Conservation (phyloP, 2,113 vertebrate species). For the Datnioides undecimradiatus region DNA sequence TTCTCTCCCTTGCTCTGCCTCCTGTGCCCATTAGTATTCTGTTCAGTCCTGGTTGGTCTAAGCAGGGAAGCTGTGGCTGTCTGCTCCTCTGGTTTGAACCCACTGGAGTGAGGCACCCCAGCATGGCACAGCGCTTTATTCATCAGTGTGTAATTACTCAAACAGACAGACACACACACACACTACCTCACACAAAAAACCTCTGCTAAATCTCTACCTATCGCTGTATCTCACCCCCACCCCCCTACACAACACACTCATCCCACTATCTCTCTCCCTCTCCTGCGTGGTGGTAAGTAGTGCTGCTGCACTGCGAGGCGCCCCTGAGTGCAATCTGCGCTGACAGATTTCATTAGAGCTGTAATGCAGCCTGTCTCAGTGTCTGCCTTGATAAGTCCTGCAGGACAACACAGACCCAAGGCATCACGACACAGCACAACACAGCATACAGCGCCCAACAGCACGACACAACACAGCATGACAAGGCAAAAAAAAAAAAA, state of each 20-base stretch:
- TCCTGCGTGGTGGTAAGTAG: constrained; percentile 35
- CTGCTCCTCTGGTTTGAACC: constrained; percentile 67
- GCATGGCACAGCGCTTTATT: constrained; percentile 60
- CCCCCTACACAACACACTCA: too few species aligned
- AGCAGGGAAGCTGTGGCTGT: constrained; percentile 64
- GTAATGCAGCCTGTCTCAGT: constrained; percentile 61
- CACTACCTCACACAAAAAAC: constrained; percentile 8
- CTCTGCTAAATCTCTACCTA: constrained; percentile 22
- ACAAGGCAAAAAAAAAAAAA: constrained; percentile 45
- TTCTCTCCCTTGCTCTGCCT: constrained; percentile 35
- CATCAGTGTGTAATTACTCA: constrained; percentile 70
- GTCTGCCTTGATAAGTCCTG: constrained; percentile 65
- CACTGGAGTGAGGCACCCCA: constrained; percentile 59
- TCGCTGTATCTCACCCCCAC: constrained; percentile 20
- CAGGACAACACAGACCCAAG: constrained; percentile 54
- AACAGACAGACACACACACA: constrained; percentile 13
- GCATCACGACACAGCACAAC: constrained; percentile 56
- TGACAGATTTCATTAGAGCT: constrained; percentile 74
- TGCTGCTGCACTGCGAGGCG: constrained; percentile 49
- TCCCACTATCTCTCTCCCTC: neutral
- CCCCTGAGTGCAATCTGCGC: constrained; percentile 59
- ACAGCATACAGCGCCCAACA: constrained; percentile 6
- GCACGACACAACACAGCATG: constrained; percentile 28
- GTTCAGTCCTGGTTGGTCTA: constrained; percentile 68
- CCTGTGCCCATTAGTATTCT: constrained; percentile 80